Percentiles rank a stretch among this genome's conserved stretches.
phyloP scores from a whole-genome alignment of 2,888 invertebrate genomes.

The Fragum sueziense region DNA sequence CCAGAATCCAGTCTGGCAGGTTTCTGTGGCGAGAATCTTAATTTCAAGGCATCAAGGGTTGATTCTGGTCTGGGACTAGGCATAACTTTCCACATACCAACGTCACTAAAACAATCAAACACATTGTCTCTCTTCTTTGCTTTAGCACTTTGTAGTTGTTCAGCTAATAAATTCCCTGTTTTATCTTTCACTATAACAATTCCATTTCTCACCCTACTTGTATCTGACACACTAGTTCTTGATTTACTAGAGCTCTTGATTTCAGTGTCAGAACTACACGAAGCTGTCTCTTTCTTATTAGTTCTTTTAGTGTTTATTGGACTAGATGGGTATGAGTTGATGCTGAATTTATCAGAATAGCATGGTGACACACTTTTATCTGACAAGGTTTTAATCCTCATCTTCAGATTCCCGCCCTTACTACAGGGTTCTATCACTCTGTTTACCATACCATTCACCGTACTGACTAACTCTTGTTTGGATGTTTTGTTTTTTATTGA shows the following conservation, averaged over 20 bases:
- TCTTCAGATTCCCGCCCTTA: slow-evolving; percentile 41
- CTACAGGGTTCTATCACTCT: slow-evolving; percentile 32
- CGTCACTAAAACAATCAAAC: slow-evolving; percentile 54
- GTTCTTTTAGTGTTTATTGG: not conserved
- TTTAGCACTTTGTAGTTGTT: slow-evolving; percentile 34
- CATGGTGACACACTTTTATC: slow-evolving; percentile 7
- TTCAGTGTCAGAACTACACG: slow-evolving; percentile 6
- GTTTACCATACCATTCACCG: slow-evolving; percentile 20
- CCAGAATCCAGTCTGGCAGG: slow-evolving; percentile 45
- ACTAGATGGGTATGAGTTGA: slow-evolving; percentile 14
- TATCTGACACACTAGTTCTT: not conserved
- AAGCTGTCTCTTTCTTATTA: not conserved
- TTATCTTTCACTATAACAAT: slow-evolving; percentile 57
- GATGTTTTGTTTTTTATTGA: not conserved
- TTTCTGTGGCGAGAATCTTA: slow-evolving; percentile 57
- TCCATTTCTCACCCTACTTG: slow-evolving; percentile 46
- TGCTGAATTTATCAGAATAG: not conserved
- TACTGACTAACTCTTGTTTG: not conserved
- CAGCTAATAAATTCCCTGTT: slow-evolving; percentile 49
- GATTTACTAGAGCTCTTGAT: not conserved
- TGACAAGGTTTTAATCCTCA: slow-evolving; percentile 41
- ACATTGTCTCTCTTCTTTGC: slow-evolving; percentile 49
- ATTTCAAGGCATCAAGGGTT: slow-evolving; percentile 43
- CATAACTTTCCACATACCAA: slow-evolving; percentile 57
- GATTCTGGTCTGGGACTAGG: slow-evolving; percentile 56